Evolutionary conservation across 2,797 vertebrate genomes (phyloP), one percentile per base, ranked within the genome.

Genomic region (Phrynocephalus guinanensis): DNA sequence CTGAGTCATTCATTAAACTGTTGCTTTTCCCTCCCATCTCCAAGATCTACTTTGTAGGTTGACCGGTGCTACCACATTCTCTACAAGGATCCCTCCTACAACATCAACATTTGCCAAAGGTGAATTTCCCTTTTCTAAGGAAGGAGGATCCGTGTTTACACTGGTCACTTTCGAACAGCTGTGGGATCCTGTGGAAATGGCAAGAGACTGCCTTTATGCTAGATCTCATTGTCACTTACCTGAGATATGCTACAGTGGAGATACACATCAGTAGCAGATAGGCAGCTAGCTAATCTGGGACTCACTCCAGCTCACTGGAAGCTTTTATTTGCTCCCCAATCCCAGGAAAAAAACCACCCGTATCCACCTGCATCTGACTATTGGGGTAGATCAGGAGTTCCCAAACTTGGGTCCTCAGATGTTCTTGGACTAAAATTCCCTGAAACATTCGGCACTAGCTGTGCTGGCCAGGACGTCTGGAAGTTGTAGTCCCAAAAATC

Each of bases 91-190:
- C 89, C 63, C 92, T 93, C 94, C 94, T 95, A 79, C 91, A 93
- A 93, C 90, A 72, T 91, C 92, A 96, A 95, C 94, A 95, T 95
- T 96, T 95, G 88, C 88, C 82, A 77, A 93, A 92, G 71, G 92
- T 91, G 93, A 92, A 86, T 93, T 86, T 90, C 85, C 63, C 48
- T 90, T 90, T 87, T 85, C 83, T 70, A 80, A 38, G 84, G 56
- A 63, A 83, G 88, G 90, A 87, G 78, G 75, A 80, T 91, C 83
- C 56, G 78, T 92, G 90, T 84, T 84, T 92, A 26, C 10, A 30
- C 50, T 87, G 72, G 6, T 56, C 33, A 66, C 33, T 86, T 89
- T 87, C 87, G 75, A 77, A n/a, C 18, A 22, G 26, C 33, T 68
- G 13, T 8, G 56, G 77, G 33, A 7, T 52, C n/a, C 38, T 33